phyloP scores from a whole-genome alignment of 2,113 vertebrate species.

The Microcebus griseorufus region DNA sequence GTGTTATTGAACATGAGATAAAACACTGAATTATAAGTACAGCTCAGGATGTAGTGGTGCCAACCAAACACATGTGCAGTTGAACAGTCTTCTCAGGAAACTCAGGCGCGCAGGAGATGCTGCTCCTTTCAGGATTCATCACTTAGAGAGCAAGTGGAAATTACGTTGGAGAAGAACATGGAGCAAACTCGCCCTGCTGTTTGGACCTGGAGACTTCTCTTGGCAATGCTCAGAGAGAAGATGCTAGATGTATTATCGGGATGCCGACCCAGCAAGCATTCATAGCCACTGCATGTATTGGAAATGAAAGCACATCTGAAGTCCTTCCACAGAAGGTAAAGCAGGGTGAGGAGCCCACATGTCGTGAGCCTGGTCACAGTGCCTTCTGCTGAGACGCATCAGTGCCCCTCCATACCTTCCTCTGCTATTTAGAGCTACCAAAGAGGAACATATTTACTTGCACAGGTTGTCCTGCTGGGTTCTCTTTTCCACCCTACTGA shows the following conservation, averaged over 20 bases:
- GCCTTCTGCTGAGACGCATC: rapidly evolving
- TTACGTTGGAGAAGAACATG: background rate
- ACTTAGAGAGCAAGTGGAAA: conserved; percentile 27
- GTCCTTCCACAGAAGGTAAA: background rate
- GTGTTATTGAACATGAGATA: conserved; percentile 27
- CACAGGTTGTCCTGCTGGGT: background rate
- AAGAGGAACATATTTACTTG: background rate
- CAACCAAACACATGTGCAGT: background rate
- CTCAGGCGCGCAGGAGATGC: background rate
- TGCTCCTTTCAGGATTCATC: background rate
- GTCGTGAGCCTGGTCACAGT: background rate
- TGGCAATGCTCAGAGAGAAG: background rate
- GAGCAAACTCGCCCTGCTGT: background rate
- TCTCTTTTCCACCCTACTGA: background rate
- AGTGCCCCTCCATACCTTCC: background rate
- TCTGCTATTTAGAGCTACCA: background rate
- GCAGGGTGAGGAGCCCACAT: rapidly evolving
- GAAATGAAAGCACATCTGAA: background rate
- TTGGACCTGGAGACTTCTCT: background rate
- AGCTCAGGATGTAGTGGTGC: background rate
- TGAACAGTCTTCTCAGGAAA: conserved; percentile 13
- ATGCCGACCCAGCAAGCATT: background rate
- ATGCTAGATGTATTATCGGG: background rate
- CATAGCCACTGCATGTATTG: background rate
- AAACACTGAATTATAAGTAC: conserved; percentile 12